Base-by-base conservation (phyloP, 1,140 invertebrate genomes). In the Venturia canescens region DNA sequence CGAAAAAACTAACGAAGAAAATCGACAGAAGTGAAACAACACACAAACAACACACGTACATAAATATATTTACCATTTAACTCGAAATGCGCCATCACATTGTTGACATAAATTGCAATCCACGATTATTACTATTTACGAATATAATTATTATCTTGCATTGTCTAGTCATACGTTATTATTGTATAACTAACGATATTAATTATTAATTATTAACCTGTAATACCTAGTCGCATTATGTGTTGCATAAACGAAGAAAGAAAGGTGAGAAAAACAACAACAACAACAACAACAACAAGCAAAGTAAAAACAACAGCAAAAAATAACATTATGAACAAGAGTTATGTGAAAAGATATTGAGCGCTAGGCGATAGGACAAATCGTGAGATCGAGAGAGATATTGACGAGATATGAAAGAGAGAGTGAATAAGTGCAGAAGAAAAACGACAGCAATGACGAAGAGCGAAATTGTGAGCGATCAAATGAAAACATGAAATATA, bases 81-180 rank as follows among this genome's bases (percentile, higher is more conserved):
- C 87, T 87, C 85, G 84, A 89, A n/a, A 88, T 87, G 87, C 89
- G 89, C 88, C 89, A 89, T 89, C 87, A 91, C 88, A 91, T 91
- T 91, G 90, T 92, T 92, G 87, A 91, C 90, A 92, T 90, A 89
- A 91, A 92, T 92, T 92, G 89, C 91, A 89, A 92, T 91, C 90
- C 89, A 92, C 89, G 87, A 92, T 92, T 92, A 92, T 92, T 91
- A 91, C 87, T 91, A 91, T 91, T 92, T 91, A 92, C 87, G 86
- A 44, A 92, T 92, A 91, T 92, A 92, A 92, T 92, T 91, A 92
- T 92, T 92, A 92, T 92, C 91, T 91, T 92, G 89, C 90, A 91
- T 92, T 92, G 90, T 92, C 91, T 92, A 91, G 90, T 91, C 90
- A 92, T 92, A 92, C 87, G 91, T 91, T 92, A 92, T 92, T 90